A percentile compares a stretch with the other conserved stretches of the same genome.
Conservation (phyloP, 2,888 invertebrate species). For the Electrophaes corylata region DNA sequence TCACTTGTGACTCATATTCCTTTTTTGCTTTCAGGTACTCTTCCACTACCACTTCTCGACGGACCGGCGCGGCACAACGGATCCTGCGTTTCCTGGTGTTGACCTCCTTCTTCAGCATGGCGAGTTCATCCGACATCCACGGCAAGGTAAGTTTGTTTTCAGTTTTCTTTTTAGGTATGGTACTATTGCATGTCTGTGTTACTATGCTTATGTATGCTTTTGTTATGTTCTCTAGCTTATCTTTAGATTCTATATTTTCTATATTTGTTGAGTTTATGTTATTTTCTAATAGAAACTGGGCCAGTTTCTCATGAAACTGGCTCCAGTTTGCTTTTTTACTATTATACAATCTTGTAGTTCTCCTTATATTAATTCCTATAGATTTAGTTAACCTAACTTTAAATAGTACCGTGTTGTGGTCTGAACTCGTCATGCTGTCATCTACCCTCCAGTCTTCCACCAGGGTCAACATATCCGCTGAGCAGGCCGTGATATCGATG, state of each 20-base stretch:
- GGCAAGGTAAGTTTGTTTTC: too few relatives aligned
- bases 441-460: too few relatives aligned
- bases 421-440: background rate
- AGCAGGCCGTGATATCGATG: background rate
- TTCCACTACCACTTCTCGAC: background rate
- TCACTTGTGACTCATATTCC: too few relatives aligned
- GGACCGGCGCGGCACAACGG: background rate
- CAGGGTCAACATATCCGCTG: background rate
- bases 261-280: background rate
- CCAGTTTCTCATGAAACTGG: background rate
- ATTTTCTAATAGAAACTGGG: too few relatives aligned
- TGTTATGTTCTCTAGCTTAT: background rate
- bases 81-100: background rate
- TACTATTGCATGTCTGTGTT: too few relatives aligned
- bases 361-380: background rate
- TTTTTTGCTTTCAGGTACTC: constrained; percentile 17
- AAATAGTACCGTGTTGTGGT: background rate
- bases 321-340: background rate
- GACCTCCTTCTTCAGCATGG: background rate
- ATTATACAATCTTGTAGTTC: background rate
- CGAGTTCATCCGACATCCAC: too few relatives aligned
- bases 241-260: background rate
- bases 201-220: background rate
- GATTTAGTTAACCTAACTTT: background rate
- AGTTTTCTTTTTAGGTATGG: too few relatives aligned